These are phyloP conservation scores for Acrocera orbiculus DNA, from an alignment of 2,888 invertebrate species.

Conservation along the genomic window DNA sequence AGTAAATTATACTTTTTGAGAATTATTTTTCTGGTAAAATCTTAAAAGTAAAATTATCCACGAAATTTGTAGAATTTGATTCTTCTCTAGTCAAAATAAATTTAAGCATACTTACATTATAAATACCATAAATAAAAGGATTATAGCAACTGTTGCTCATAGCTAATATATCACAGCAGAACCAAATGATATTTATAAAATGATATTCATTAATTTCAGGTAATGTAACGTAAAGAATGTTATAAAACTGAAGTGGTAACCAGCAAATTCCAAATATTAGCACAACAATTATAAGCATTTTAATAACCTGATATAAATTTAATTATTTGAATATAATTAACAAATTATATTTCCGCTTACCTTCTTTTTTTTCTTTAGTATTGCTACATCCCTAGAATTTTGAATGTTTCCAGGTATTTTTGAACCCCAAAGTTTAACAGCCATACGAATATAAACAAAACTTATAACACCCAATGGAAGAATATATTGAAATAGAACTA, in stretches of 20 bases:
- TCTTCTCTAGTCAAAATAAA: too few relatives aligned
- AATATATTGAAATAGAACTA: slow-evolving; percentile 48
- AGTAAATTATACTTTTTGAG: too few relatives aligned
- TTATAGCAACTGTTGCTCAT: slow-evolving; percentile 85
- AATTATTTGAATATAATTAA: too few relatives aligned
- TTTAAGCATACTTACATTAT: slow-evolving; percentile 49
- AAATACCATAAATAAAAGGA: slow-evolving; percentile 78
- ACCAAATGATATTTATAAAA: slow-evolving; percentile 72
- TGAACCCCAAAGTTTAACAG: slow-evolving; percentile 60
- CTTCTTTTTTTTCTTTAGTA: slow-evolving; percentile 68
- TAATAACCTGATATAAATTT: slow-evolving; percentile 50
- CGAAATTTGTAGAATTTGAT: too few relatives aligned
- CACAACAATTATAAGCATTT: slow-evolving; percentile 75
- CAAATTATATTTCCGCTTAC: slow-evolving; percentile 35
- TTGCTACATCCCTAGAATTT: slow-evolving; percentile 56
- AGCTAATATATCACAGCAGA: slow-evolving; percentile 72
- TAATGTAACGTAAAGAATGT: slow-evolving; percentile 51
- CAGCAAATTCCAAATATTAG: slow-evolving; percentile 66
- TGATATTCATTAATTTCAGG: slow-evolving; percentile 53
- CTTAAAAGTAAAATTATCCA: too few relatives aligned
- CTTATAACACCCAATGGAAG: slow-evolving; percentile 66
- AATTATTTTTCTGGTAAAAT: too few relatives aligned
- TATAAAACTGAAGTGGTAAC: slow-evolving; percentile 62
- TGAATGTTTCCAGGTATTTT: slow-evolving; percentile 63
- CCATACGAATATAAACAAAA: slow-evolving; percentile 65